Evolutionary conservation across 2,113 vertebrate species (phyloP), one percentile per base, ranked within the genome.

Genomic region (Catharus fuscescens): DNA sequence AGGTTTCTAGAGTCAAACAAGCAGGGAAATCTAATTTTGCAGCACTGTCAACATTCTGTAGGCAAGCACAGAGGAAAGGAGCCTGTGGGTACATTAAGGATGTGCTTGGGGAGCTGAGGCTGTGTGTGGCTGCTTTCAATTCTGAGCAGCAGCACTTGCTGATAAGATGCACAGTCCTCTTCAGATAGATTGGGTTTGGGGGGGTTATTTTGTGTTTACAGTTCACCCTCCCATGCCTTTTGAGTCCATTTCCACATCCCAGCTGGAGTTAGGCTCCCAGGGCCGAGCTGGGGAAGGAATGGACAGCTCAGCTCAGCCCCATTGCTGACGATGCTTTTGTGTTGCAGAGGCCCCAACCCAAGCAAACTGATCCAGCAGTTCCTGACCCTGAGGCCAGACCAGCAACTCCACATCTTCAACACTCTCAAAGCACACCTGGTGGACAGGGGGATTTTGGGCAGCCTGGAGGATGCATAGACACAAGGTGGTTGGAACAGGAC

Each of bases 331-430:
- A 1, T 59, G 28, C 15, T 60, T 72, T 77, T 34, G 81, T 85
- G 20, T 97, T 96, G 12, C 96, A 99, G 99, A 93, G 99, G 99
- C 36, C 99, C 99, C 6, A 99, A 99, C 95, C 99, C 99, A 0
- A 98, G 97, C 96, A 99, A 99, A 88, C 98, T 99, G 92, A 98
- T 99, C 95, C 99, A 99, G 96, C 99, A 99, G 98, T 98, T 99
- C 81, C 96, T 99, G 91, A 99, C 99, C 38, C 95, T 99, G 86
- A 97, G 99, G 42, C 98, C 97, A 3, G 99, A 99, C 47, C 99
- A 99, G 97, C 99, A 99, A 98, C 98, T 99, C 21, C 97, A 99
- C 97, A 99, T 99, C 96, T 99, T 99, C 97, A 99, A 99, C 98
- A 99, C 98, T 0, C 98, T 99, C 21, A 99, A 98, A 96, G 96